These are phyloP conservation scores for Diplosoma virens DNA, from an alignment of 23 tunicate genomes.

Conservation along the genomic window DNA sequence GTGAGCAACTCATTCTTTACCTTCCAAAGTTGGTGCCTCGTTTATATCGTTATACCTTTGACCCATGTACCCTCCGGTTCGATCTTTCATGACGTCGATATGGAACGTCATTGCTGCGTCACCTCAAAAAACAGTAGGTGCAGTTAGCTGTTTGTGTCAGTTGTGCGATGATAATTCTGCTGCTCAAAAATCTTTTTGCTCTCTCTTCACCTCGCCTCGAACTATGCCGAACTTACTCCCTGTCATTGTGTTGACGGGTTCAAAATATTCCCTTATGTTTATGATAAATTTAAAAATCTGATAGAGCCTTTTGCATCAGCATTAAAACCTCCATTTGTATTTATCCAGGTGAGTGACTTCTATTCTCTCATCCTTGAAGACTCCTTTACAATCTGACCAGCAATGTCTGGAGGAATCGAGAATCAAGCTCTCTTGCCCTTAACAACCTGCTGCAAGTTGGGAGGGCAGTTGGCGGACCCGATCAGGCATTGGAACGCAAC, in stretches of 20 bases:
- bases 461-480: neutral
- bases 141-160: too few relatives aligned
- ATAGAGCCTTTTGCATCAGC: too few relatives aligned
- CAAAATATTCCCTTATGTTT: too few relatives aligned
- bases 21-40: conserved; percentile 71
- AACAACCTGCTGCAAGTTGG: conserved; percentile 69
- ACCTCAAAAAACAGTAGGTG: neutral
- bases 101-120: conserved; percentile 70
- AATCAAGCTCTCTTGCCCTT: conserved; percentile 70
- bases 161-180: too few relatives aligned
- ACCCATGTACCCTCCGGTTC: conserved; percentile 72
- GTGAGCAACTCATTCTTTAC: conserved; percentile 62
- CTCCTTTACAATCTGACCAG: conserved; percentile 36
- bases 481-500: neutral
- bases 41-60: conserved; percentile 80
- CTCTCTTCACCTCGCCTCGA: too few relatives aligned
- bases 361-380: conserved; percentile 38
- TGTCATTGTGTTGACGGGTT: too few relatives aligned
- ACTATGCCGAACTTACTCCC: too few relatives aligned
- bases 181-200: too few relatives aligned
- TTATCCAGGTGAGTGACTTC: conserved; percentile 39
- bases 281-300: too few relatives aligned
- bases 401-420: conserved; percentile 70
- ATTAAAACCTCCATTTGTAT: neutral
- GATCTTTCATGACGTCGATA: conserved; percentile 70